Percentiles rank a stretch among this genome's conserved stretches.
Conservation (phyloP, 2,113 vertebrate genomes). For the Hemiprocne comata region DNA sequence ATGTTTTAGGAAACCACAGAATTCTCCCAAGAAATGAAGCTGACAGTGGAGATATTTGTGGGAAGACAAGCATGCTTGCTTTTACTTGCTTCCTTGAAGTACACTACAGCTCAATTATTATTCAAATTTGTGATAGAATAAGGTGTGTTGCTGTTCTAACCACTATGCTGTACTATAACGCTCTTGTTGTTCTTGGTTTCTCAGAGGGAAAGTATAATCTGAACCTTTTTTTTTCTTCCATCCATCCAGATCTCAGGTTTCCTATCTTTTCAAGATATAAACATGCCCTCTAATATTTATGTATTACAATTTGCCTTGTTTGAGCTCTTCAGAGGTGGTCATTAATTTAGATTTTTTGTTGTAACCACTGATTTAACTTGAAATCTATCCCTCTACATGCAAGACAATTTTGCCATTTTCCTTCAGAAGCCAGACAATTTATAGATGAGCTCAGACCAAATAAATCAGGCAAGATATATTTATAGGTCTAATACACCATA, state of each 20-base stretch:
- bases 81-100: neutral
- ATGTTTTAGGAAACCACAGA: neutral
- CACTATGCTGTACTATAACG: neutral
- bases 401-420: constrained; percentile 61
- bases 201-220: neutral
- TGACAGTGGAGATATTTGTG: neutral
- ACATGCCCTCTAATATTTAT: neutral
- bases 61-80: neutral
- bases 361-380: constrained; percentile 41
- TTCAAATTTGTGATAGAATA: neutral
- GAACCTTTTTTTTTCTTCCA: neutral
- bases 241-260: neutral
- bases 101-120: neutral
- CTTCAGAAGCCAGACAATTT: constrained; percentile 71
- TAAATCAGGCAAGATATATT: constrained; percentile 64
- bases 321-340: neutral
- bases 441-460: constrained; percentile 67
- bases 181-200: neutral
- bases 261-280: neutral
- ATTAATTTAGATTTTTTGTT: constrained; percentile 2
- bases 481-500: constrained; percentile 59
- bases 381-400: constrained; percentile 35
- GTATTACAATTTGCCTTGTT: neutral
- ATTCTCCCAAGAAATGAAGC: neutral
- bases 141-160: neutral